Evolutionary conservation across 2,113 vertebrate genomes (phyloP), one percentile per base, ranked within the genome.

Genomic region (Sinocyclocheilus anophthalmus): DNA sequence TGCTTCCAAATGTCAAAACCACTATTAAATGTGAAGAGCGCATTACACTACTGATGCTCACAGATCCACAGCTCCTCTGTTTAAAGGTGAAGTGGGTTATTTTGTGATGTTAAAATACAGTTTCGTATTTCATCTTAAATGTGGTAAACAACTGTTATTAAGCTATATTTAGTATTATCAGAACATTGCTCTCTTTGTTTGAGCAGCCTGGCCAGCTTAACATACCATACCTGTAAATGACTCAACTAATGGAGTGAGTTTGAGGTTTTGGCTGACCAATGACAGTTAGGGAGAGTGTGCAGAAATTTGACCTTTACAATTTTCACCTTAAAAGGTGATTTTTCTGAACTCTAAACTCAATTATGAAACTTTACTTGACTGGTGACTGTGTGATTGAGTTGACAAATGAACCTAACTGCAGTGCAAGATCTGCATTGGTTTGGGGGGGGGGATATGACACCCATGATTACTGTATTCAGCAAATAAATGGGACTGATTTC

Each of bases 1-100:
- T 83, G 86, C 50, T 82, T 78, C 37, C 76, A 90, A 88, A 88
- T 90, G 87, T 87, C 87, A 88, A 70, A 85, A 79, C 8, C 24
- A 24, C 65, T 59, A 33, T 85, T 78, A 84, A 77, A 77, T 61
- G 33, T 39, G 65, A 67, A 37, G 69, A 39, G 45, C 26, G 53
- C 76, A 42, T 81, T 86, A 84, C 48, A 69, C 22, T 59, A 20
- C 55, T 61, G 22, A 61, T 61, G 22, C 53, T 82, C 69, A 48
- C 10, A 75, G 42, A 76, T 37, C 55, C 11, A 69, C 42, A 20
- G 11, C 11, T 20, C 45, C 22, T 42, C 2, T 39, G 13, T 85
- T 42, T 61, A 84, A 33, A 57, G n/a, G 63, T 83, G 48, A 83
- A 30, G n/a, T 69, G 37, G 50, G 10, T 61, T 45, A 81, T 65